These are phyloP conservation scores for Paratrypauchen microcephalus DNA, from an alignment of 2,797 vertebrate species.

Conservation along the genomic window DNA sequence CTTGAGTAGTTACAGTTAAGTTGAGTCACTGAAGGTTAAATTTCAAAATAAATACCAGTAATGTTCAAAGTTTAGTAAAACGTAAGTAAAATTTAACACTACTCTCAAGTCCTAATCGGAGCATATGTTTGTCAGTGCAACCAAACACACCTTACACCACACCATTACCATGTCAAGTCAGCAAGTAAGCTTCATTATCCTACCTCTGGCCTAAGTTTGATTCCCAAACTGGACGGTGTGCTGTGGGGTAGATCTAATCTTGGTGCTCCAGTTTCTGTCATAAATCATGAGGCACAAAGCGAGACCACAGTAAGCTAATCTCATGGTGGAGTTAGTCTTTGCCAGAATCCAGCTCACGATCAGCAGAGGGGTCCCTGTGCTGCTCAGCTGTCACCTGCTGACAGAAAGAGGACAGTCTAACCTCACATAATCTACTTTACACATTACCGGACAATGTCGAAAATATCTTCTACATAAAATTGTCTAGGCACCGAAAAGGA, in stretches of 20 bases:
- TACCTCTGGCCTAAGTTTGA: no score
- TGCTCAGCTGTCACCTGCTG: slow-evolving; percentile 1
- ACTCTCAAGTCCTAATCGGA: no score
- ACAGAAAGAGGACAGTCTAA: background rate
- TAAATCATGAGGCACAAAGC: background rate
- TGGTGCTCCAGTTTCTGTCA: slow-evolving; percentile 10
- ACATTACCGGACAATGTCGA: background rate
- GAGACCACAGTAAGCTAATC: background rate
- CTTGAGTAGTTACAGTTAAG: background rate
- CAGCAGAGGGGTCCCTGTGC: background rate
- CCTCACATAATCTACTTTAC: slow-evolving; percentile 1
- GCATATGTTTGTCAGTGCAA: no score
- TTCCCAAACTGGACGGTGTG: background rate
- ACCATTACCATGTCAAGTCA: no score
- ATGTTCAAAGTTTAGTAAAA: background rate
- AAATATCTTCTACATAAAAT: background rate
- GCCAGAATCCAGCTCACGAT: background rate
- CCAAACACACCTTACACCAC: no score
- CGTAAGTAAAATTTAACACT: background rate
- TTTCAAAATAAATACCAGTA: no score
- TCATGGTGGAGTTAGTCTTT: background rate
- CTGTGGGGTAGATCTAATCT: background rate
- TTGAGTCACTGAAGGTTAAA: no score
- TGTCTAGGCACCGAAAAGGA: background rate
- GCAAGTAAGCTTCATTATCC: no score